phyloP scores from a whole-genome alignment of 2,888 invertebrate species.

The Apomyelois bistriatella region DNA sequence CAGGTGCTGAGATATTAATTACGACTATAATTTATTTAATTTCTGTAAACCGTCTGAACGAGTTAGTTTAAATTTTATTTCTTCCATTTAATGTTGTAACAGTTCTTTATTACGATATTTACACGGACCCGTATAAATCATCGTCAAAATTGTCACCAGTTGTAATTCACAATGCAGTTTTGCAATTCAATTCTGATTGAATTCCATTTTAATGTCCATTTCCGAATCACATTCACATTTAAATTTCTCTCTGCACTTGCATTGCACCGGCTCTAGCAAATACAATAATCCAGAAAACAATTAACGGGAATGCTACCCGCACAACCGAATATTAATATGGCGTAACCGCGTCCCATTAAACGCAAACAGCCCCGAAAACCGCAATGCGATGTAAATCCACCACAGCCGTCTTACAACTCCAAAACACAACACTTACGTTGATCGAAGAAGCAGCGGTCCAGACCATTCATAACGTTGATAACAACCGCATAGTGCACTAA shows the following conservation, averaged over 20 bases:
- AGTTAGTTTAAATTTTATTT: too few species aligned
- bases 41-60: too few species aligned
- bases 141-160: not conserved
- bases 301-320: slow-evolving; percentile 35
- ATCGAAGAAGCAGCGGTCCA: slow-evolving; percentile 80
- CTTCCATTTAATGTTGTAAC: not conserved
- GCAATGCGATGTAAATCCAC: slow-evolving; percentile 52
- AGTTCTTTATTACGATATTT: not conserved
- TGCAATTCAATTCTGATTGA: slow-evolving; percentile 1
- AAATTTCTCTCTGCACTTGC: slow-evolving; percentile 3
- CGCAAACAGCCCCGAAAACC: slow-evolving; percentile 52
- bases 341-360: slow-evolving; percentile 50
- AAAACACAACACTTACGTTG: slow-evolving; percentile 74
- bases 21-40: too few species aligned
- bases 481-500: slow-evolving; percentile 76
- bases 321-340: slow-evolving; percentile 49
- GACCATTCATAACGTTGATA: slow-evolving; percentile 76
- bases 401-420: slow-evolving; percentile 34
- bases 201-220: not conserved
- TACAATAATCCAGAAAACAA: slow-evolving; percentile 31
- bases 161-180: not conserved
- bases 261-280: slow-evolving; percentile 14
- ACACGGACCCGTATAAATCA: slow-evolving; percentile 3
- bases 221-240: slow-evolving; percentile 6
- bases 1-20: not conserved